These are phyloP conservation scores for Brachyalestes nurse DNA, from an alignment of 2,797 vertebrate species.

Conservation along the genomic window DNA sequence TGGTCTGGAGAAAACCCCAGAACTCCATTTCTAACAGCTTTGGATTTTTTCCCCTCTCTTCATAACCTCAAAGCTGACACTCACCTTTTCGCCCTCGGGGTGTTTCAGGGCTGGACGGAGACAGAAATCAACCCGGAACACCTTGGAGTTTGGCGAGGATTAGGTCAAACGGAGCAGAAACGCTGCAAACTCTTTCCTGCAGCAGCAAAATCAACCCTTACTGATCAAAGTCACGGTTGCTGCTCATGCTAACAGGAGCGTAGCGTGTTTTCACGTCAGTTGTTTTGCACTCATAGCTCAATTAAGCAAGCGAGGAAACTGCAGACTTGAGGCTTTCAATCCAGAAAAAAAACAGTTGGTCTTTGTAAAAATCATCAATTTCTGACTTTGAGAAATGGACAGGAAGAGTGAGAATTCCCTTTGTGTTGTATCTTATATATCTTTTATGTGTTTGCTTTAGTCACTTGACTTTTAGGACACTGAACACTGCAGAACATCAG, in stretches of 20 bases:
- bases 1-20: neutral
- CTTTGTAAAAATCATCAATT: too few species aligned
- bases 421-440: too few species aligned
- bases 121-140: slow-evolving; percentile 10
- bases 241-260: neutral
- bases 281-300: too few species aligned
- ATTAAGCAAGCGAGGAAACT: too few species aligned
- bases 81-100: slow-evolving; percentile 6
- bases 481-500: too few species aligned
- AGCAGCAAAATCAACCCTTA: neutral
- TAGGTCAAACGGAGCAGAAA: neutral
- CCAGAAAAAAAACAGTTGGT: too few species aligned
- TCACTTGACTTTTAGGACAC: too few species aligned
- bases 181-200: neutral
- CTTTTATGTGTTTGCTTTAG: too few species aligned
- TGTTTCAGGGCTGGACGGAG: neutral
- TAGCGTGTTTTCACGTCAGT: neutral
- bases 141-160: slow-evolving; percentile 4
- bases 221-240: neutral
- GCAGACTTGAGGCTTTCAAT: too few species aligned
- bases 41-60: neutral
- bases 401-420: too few species aligned
- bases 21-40: neutral
- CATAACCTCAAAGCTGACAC: neutral
- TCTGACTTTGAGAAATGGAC: too few species aligned